Evolutionary conservation across 1,140 invertebrate genomes (phyloP), one percentile per base, ranked within the genome.

Genomic region (Euschistus heros): DNA sequence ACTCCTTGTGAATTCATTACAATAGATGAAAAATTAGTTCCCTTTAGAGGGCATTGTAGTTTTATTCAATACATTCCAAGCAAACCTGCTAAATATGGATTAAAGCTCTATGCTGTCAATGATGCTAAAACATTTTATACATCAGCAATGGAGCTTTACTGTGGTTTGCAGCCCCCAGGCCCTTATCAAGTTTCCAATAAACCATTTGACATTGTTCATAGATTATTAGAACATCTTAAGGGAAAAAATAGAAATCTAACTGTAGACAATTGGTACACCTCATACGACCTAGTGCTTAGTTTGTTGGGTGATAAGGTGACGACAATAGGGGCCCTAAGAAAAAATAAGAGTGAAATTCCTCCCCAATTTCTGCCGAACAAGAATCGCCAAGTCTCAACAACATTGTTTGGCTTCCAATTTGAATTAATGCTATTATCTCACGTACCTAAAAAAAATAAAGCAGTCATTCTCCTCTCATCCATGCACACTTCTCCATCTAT

Each of bases 51-150:
- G n/a, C 27, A 71, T 14, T 76, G 75, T n/a, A n/a, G n/a, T n/a
- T 65, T 62, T 62, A 33, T 76, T 78, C 64, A 68, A 62, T 79
- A 78, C 66, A 78, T 80, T 63, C 75, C 77, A 46, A 71, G 71
- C 37, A 80, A 80, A n/a, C n/a, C n/a, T n/a, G 72, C 77, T 50
- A 78, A 77, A 66, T 78, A 76, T 70, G 79, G 78, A 1, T 67
- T 80, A 26, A 79, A 79, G 72, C 71, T 77, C n/a, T n/a, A n/a
- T n/a, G n/a, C n/a, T n/a, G n/a, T n/a, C n/a, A n/a, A 52, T 42
- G 73, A 76, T 69, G 69, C 73, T 18, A 63, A 65, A 65, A 73
- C 68, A 10, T 68, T 71, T 42, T 77, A 76, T 65, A 66, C 75
- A 47, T 63, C 71, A 26, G 72, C 74, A 69, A 72, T 68, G 17